A percentile compares a stretch with the other conserved stretches of the same genome.
Evolutionary conservation across 2,888 invertebrate genomes (phyloP).

Genomic region (Hypena proboscidalis): DNA sequence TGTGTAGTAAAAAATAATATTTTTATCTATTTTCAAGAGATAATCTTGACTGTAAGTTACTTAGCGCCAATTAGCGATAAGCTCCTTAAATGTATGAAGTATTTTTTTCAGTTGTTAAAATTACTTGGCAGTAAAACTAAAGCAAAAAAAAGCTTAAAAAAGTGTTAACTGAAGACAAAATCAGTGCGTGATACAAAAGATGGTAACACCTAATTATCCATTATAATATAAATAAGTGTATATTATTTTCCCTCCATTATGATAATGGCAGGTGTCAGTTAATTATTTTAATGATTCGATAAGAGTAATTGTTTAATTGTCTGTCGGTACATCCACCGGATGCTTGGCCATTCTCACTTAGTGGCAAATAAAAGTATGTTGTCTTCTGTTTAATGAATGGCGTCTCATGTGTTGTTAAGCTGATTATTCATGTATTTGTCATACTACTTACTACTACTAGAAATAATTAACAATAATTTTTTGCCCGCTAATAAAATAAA

Average conservation of each 20-base stretch:
- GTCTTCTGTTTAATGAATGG: slow-evolving; percentile 64
- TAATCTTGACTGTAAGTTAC: too few species aligned
- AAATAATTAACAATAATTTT: not conserved
- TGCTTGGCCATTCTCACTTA: slow-evolving; percentile 71
- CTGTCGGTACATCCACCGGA: slow-evolving; percentile 67
- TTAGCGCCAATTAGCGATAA: too few species aligned
- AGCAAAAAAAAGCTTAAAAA: too few species aligned
- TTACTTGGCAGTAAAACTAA: too few species aligned
- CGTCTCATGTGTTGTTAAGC: slow-evolving; percentile 35
- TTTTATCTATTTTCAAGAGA: too few species aligned
- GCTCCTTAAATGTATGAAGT: too few species aligned
- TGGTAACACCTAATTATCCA: slow-evolving; percentile 3
- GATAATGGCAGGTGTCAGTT: slow-evolving; percentile 4
- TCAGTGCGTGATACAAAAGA: not conserved
- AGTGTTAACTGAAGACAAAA: too few species aligned
- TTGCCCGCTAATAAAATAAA: too few species aligned
- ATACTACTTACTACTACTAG: not conserved
- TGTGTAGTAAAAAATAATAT: too few species aligned
- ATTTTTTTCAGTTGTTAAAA: too few species aligned
- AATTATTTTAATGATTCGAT: slow-evolving; percentile 10
- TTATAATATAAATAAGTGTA: slow-evolving; percentile 8
- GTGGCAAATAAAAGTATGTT: slow-evolving; percentile 70
- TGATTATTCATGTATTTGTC: slow-evolving; percentile 26
- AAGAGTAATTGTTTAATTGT: slow-evolving; percentile 44
- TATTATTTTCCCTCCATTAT: slow-evolving; percentile 10